A percentile compares a stretch with the other conserved stretches of the same genome.
Evolutionary conservation across 37 sponge, comb jelly and placozoan genomes (phyloP).

Genomic region (Halichondria panicea): DNA sequence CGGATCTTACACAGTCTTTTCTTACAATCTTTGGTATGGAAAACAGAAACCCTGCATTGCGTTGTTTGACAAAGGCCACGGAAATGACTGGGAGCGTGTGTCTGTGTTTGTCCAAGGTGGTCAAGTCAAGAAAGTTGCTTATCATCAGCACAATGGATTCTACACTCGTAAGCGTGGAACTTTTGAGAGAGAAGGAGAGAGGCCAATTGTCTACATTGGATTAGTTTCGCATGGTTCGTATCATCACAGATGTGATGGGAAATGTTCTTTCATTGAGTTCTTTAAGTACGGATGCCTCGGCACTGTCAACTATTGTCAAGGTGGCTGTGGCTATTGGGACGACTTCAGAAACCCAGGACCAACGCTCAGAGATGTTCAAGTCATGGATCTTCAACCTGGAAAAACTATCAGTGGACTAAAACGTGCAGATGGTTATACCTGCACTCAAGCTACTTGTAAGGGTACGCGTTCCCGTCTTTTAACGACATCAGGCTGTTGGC

Average conservation of each 20-base stretch:
- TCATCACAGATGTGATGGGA: background rate
- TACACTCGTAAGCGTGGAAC: background rate
- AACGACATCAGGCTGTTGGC: background rate
- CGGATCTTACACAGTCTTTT: background rate
- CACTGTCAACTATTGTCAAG: background rate
- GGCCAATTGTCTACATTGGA: background rate
- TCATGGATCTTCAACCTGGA: background rate
- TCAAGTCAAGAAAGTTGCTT: background rate
- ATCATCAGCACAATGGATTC: background rate
- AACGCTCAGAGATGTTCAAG: background rate
- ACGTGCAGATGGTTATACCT: background rate
- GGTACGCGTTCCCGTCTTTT: background rate
- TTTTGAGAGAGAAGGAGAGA: background rate
- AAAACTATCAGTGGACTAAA: background rate
- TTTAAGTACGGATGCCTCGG: background rate
- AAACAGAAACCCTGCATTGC: background rate
- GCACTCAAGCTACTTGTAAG: background rate
- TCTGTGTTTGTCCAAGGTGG: background rate
- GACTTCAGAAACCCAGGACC: background rate
- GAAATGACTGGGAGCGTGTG: background rate
- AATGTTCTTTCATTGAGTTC: background rate
- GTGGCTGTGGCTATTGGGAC: background rate
- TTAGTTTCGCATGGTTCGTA: background rate
- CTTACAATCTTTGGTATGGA: background rate
- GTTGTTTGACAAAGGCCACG: background rate